Evolutionary conservation across 2,888 invertebrate genomes (phyloP), one percentile per base, ranked within the genome.

Genomic region (Urechis unicinctus): DNA sequence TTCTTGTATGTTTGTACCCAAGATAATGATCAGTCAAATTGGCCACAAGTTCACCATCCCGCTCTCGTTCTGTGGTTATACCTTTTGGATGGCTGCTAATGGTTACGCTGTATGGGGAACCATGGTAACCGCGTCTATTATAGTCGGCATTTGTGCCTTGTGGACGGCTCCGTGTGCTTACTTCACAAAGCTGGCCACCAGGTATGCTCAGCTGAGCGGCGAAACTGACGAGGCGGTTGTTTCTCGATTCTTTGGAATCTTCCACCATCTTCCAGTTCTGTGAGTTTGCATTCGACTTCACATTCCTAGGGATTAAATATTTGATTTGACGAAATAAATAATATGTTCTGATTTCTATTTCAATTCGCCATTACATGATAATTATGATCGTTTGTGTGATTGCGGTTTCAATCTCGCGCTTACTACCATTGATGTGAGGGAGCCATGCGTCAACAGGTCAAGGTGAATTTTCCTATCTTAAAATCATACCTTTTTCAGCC

Each of bases 91-190:
- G 73, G 91, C 86, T 46, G 87, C 93, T 43, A 96, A 97, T 80
- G 90, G 96, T 74, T 61, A 61, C 48, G 59, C 60, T 3, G 58
- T 84, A 63, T 85, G 84, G 63, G 91, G 88, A 75, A 93, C 94
- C n/a, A 74, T 80, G 62, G 67, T 77, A 9, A 74, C 79, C 0
- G 89, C 93, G 41, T 93, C 95, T 25, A 87, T 95, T 29, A 82
- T 97, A n/a, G 85, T 93, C 31, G 97, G 97, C 62, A 81, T 95
- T 53, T 94, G 93, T 9, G 96, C 95, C 49, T 88, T 97, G 86
- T 97, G 97, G 97, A 91, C 94, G 0, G 91, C 96, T n/a, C 92
- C 96, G 78, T 95, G 96, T 58, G 92, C 93, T 1, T 97, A 97
- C 77, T 83, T 97, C 61, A 96, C 96, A 17, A 66, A 72, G 58